These are phyloP conservation scores for Chelonus insularis DNA, from an alignment of 1,140 invertebrate genomes.

Conservation along the genomic window DNA sequence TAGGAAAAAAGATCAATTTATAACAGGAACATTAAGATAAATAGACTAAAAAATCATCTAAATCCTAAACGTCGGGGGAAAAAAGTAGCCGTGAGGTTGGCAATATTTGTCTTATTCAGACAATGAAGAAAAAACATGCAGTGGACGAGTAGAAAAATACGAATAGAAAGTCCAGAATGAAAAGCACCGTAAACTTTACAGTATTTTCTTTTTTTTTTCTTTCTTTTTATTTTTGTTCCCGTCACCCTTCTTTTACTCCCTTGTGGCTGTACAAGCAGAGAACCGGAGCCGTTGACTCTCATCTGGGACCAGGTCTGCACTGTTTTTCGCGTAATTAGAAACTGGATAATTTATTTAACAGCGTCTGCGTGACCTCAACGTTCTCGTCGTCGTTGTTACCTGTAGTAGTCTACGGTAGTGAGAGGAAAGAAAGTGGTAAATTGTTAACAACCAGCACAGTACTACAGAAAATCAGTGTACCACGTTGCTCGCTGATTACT, in stretches of 20 bases:
- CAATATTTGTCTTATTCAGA: constrained; percentile 46
- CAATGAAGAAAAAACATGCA: constrained; percentile 2
- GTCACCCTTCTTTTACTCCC: constrained; percentile 6
- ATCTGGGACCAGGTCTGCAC: constrained; percentile 39
- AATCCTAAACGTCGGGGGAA: not conserved
- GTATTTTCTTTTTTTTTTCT: constrained; percentile 7
- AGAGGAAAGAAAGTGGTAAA: not conserved
- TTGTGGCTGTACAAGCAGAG: not conserved
- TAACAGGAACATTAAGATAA: not conserved
- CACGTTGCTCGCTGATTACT: too few species aligned
- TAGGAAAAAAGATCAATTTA: not conserved
- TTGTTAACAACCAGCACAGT: constrained; percentile 22
- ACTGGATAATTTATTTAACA: constrained; percentile 52
- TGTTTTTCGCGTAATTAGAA: constrained; percentile 51
- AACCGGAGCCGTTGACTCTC: constrained; percentile 10
- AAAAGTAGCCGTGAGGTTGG: constrained; percentile 17
- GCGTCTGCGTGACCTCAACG: constrained; percentile 32
- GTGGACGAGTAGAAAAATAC: constrained; percentile 20
- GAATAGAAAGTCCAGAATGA: constrained; percentile 20
- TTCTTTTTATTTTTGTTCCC: constrained; percentile 11
- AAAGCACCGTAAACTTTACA: constrained; percentile 22
- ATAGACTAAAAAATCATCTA: not conserved
- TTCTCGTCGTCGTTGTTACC: not conserved
- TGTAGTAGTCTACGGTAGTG: not conserved
- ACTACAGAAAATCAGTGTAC: too few species aligned